Evolutionary conservation across 2,113 vertebrate genomes (phyloP), one percentile per base, ranked within the genome.

Genomic region (Macquaria ambigua): DNA sequence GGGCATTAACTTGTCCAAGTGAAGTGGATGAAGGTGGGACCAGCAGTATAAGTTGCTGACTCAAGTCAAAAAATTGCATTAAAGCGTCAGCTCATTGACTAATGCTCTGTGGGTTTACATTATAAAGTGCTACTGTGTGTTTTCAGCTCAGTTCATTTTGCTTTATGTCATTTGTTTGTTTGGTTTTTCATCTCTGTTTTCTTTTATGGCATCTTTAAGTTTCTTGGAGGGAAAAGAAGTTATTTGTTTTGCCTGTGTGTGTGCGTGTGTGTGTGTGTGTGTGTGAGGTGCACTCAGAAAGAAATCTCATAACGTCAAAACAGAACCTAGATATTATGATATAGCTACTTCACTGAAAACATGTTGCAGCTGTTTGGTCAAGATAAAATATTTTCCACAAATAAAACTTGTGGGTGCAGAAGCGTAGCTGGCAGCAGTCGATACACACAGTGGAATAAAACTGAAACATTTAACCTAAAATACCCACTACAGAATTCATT

Each of bases 271-370:
- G 46, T 73, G 76, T 73, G 62, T 82, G 66, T 80, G 80, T 34
- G 61, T 68, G 41, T 66, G 71, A 31, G 34, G 28, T 78, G 75
- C 39, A 74, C 43, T 63, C 25, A 11, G 48, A 73, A 37, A 55
- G 61, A 83, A 86, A 86, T 78, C 77, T 87, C 75, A 88, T 88
- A 61, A 79, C n/a, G 6, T 77, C 76, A 43, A 85, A 74, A 83
- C 72, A 85, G 7, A 67, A 75, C 31, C 31, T 52, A 82, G 76
- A 86, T 91, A 77, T 89, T 83, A 75, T 81, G 84, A 89, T 84
- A 75, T 64, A 64, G 67, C 52, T 61, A 80, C 73, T 81, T 84
- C 62, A 61, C 37, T 77, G 66, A 88, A 79, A 87, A 79, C 71
- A 84, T 74, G 55, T 79, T 68, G 66, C 63, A 58, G 37, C 37